A percentile compares a stretch with the other conserved stretches of the same genome.
Evolutionary conservation across 2,113 vertebrate genomes (phyloP).

Genomic region (Recurvirostra avosetta): DNA sequence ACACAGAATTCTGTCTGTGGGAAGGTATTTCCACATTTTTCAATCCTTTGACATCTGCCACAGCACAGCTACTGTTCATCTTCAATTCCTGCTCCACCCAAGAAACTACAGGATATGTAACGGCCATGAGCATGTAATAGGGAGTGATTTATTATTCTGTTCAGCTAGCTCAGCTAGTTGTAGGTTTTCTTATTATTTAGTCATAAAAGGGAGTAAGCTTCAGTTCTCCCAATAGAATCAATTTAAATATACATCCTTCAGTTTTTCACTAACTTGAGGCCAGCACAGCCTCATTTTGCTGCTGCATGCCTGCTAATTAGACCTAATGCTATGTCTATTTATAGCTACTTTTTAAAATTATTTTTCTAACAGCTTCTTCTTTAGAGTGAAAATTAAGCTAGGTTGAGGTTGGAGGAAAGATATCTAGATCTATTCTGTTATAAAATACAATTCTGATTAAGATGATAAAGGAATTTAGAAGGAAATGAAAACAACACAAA

Average conservation of each 20-base stretch:
- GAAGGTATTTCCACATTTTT: background rate
- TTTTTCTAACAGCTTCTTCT: background rate
- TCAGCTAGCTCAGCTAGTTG: background rate
- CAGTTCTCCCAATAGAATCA: background rate
- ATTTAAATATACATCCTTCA: background rate
- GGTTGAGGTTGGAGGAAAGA: background rate
- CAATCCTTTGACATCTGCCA: background rate
- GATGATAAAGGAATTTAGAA: conserved; percentile 40
- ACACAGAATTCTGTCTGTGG: background rate
- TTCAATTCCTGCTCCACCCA: background rate
- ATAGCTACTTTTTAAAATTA: background rate
- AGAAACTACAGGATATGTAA: background rate
- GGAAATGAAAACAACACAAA: conserved; percentile 61
- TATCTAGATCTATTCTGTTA: background rate
- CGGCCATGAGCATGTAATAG: accelerated
- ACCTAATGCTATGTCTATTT: background rate
- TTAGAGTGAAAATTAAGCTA: background rate
- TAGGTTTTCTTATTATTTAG: background rate
- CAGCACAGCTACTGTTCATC: background rate
- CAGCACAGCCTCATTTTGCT: background rate
- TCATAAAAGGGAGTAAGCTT: background rate
- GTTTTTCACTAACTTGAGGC: background rate
- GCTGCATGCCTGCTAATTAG: background rate
- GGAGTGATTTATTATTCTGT: background rate
- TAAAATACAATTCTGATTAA: background rate